Base-by-base conservation (phyloP, 2,113 vertebrate genomes). In the Catagonus wagneri region DNA sequence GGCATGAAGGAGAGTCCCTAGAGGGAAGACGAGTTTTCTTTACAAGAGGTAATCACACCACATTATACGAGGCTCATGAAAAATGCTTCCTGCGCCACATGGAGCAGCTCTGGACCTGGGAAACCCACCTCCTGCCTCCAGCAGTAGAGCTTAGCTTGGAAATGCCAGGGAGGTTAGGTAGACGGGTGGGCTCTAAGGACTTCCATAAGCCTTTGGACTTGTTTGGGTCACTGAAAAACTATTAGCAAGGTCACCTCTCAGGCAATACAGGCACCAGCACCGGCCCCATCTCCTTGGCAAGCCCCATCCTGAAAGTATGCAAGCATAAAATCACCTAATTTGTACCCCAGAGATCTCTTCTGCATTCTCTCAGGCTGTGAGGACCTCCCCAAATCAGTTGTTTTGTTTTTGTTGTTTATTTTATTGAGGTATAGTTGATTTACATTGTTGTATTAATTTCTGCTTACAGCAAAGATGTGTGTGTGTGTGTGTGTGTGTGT, bases 41-140 rank as follows among this genome's bases (percentile, higher is more conserved):
- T 74, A 90, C 54, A 86, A 76, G 79, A 94, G 92, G 75, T 93
- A 83, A 34, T 94, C 96, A 93, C n/a, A 76, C 83, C 65, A 95
- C 87, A 66, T 93, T 92, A 83, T 87, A 12, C 2, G 23, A 83
- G 71, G 65, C 83, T 83, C 79, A n/a, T 74, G 79, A 87, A 72
- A 93, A 92, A 85, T 32, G 34, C 25, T 68, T 63, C 71, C 69
- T 83, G 39, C 60, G 74, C 52, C 34, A 86, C 66, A 56, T 17
- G 72, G 94, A 96, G 78, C 65, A 58, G 13, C 63, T 27, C n/a
- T 16, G 75, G n/a, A 75, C 34, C 89, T 86, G 8, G 94, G 85
- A 93, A 93, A 89, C 20, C 54, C 23, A 61, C 79, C 63, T 76
- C 72, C 39, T 34, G 25, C 34, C 89, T 91, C 75, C 9, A 89